These are phyloP conservation scores for Leptinotarsa rubiginosa DNA, from an alignment of 2,888 invertebrate species.

Conservation along the genomic window DNA sequence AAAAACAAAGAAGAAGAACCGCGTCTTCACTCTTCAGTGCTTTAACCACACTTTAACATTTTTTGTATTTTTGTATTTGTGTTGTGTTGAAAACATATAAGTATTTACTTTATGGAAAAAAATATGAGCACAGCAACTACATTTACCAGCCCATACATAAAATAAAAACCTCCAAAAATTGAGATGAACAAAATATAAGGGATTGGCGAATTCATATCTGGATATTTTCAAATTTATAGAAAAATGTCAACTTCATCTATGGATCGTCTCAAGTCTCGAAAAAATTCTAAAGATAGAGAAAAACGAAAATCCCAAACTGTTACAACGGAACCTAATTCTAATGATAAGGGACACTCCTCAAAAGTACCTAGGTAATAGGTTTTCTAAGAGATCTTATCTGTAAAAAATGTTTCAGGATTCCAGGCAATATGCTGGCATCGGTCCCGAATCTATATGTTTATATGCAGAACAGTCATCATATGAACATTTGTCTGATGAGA, in stretches of 20 bases:
- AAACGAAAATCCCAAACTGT: conserved; percentile 23
- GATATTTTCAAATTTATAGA: too few relatives aligned
- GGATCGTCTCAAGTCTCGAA: background rate
- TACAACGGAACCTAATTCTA: background rate
- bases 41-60: too few relatives aligned
- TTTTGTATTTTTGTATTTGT: too few relatives aligned
- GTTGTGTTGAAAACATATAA: too few relatives aligned
- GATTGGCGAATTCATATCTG: too few relatives aligned
- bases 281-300: conserved; percentile 23
- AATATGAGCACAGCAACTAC: too few relatives aligned
- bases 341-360: conserved; percentile 16
- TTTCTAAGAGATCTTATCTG: background rate
- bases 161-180: too few relatives aligned
- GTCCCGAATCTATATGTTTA: conserved; percentile 57
- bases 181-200: too few relatives aligned
- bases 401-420: conserved; percentile 52
- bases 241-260: conserved; percentile 14
- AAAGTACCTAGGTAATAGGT: conserved; percentile 3
- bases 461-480: conserved; percentile 61
- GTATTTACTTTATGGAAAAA: too few relatives aligned
- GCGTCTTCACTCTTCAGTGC: too few relatives aligned
- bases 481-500: conserved; percentile 60
- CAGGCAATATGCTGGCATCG: conserved; percentile 61
- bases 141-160: too few relatives aligned
- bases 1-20: too few relatives aligned